Conservation (phyloP, 2,888 invertebrate genomes). For the Apodemia mormo region DNA sequence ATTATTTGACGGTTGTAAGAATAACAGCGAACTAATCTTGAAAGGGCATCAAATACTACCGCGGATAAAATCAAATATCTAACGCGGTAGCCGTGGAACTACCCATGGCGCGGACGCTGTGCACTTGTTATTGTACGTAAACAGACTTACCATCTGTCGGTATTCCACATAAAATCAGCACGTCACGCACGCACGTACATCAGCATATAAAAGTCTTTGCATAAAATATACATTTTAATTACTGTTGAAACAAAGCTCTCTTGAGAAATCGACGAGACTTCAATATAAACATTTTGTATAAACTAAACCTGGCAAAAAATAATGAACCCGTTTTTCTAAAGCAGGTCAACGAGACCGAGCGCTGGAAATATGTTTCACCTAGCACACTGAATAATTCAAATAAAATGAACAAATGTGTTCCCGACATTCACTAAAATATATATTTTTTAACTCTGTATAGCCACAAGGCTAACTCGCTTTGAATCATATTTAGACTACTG, state of each 20-base stretch:
- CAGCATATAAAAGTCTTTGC: too few relatives aligned
- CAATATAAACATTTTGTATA: slow-evolving; percentile 13
- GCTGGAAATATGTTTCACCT: background rate
- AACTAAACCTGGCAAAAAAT: background rate
- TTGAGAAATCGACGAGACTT: slow-evolving; percentile 4
- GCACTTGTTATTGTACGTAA: too few relatives aligned
- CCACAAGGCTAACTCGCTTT: background rate
- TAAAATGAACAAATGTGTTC: slow-evolving; percentile 17
- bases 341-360: slow-evolving; percentile 15
- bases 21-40: too few relatives aligned
- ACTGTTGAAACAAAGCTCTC: background rate
- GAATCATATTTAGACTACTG: background rate
- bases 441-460: background rate
- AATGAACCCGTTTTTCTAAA: slow-evolving; percentile 17
- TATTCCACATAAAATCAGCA: background rate
- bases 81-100: too few relatives aligned
- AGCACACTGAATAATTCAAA: slow-evolving; percentile 14
- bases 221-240: background rate
- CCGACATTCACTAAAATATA: slow-evolving; percentile 14
- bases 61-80: too few relatives aligned
- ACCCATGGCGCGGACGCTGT: too few relatives aligned
- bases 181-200: too few relatives aligned
- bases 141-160: background rate
- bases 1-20: too few relatives aligned
- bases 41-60: too few relatives aligned